Percentiles rank a stretch among this genome's conserved stretches.
These are phyloP conservation scores for Aleiodes sp. DNA, from an alignment of 1,140 invertebrate genomes.

Conservation along the genomic window DNA sequence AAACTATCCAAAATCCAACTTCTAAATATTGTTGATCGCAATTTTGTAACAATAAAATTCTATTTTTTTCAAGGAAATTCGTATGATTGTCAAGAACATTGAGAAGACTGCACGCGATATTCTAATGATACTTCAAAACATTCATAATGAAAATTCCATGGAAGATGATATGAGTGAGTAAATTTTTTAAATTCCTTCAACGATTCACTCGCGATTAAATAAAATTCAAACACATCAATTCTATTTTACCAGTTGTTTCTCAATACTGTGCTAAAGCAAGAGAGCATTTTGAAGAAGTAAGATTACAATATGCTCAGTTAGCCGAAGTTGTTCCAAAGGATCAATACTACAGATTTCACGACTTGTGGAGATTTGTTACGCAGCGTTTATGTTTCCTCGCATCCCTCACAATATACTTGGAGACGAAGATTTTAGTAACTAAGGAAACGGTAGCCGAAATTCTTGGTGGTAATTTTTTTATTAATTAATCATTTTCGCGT, in stretches of 20 bases:
- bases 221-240: constrained; percentile 5
- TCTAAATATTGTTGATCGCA: too few species aligned
- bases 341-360: constrained; percentile 83
- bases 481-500: constrained; percentile 38
- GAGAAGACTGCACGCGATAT: constrained; percentile 77
- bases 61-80: constrained; percentile 71
- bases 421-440: constrained; percentile 77
- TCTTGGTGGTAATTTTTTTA: constrained; percentile 73
- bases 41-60: neutral
- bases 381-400: constrained; percentile 82
- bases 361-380: constrained; percentile 86
- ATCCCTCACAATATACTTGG: constrained; percentile 82
- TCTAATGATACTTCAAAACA: constrained; percentile 74
- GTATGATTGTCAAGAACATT: constrained; percentile 73
- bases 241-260: constrained; percentile 63
- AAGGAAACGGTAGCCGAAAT: constrained; percentile 81
- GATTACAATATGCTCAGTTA: constrained; percentile 69
- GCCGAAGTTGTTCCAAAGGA: constrained; percentile 70
- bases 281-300: constrained; percentile 69
- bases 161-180: constrained; percentile 67
- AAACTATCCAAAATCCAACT: too few species aligned
- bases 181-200: constrained; percentile 5
- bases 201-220: neutral
- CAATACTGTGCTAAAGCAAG: constrained; percentile 69
- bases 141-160: constrained; percentile 71